Conservation (phyloP, 1,140 invertebrate genomes). For the Leptopilina clavipes region DNA sequence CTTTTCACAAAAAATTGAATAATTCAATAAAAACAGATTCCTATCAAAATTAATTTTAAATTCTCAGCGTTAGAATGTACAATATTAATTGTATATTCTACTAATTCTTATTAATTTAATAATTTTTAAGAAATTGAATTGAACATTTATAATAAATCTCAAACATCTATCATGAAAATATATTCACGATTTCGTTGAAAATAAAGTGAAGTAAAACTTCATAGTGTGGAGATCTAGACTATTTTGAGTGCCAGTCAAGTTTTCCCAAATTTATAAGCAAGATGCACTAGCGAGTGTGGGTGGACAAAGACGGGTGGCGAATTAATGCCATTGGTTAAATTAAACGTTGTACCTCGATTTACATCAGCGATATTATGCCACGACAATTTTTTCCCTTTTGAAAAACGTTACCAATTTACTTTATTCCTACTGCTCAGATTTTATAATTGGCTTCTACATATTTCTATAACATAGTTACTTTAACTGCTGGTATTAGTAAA, state of each 20-base stretch:
- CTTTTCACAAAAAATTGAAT: too few species aligned
- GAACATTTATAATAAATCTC: too few species aligned
- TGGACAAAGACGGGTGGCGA: slow-evolving; percentile 56
- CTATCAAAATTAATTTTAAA: too few species aligned
- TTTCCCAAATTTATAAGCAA: slow-evolving; percentile 73
- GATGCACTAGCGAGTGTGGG: slow-evolving; percentile 50
- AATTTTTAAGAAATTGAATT: too few species aligned
- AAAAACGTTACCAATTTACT: neutral
- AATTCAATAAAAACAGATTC: too few species aligned
- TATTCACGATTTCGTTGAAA: slow-evolving; percentile 57
- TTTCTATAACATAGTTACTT: neutral
- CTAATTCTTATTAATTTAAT: too few species aligned
- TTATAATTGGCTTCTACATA: neutral
- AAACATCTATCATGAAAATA: slow-evolving; percentile 58
- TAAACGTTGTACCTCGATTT: slow-evolving; percentile 55
- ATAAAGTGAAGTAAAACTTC: slow-evolving; percentile 41
- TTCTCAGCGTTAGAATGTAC: neutral
- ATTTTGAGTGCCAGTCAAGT: slow-evolving; percentile 68
- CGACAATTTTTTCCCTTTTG: neutral
- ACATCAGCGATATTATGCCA: slow-evolving; percentile 37
- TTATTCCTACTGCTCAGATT: neutral
- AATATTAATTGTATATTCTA: too few species aligned
- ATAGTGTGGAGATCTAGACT: slow-evolving; percentile 57
- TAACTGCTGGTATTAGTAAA: too few species aligned
- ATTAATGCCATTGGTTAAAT: slow-evolving; percentile 67